Evolutionary conservation across 2,113 vertebrate genomes (phyloP).

Genomic region (Thomomys bottae): DNA sequence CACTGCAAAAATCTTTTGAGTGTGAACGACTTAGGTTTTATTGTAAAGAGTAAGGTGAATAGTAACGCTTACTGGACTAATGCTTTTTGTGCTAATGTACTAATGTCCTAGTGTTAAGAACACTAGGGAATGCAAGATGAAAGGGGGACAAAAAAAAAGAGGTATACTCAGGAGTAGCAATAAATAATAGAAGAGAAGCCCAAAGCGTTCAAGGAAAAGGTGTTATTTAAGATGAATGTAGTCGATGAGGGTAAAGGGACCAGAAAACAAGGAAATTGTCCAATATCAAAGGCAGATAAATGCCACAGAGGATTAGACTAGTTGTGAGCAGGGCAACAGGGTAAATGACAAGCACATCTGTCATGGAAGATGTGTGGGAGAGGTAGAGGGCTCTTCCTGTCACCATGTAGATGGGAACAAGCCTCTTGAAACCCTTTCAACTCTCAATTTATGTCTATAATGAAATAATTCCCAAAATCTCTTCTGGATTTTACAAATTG

Average conservation of each 20-base stretch:
- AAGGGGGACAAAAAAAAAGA: neutral
- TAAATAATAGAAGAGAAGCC: neutral
- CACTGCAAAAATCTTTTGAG: neutral
- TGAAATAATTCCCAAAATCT: neutral
- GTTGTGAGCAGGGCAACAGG: neutral
- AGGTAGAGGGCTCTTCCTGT: no score
- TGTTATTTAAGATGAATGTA: neutral
- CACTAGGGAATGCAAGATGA: neutral
- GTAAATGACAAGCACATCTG: neutral
- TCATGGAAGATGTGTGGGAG: neutral
- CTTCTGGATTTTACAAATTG: neutral
- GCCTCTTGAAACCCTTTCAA: neutral
- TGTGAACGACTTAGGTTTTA: neutral
- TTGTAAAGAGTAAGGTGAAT: neutral
- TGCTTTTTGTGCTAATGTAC: no score
- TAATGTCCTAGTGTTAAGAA: no score
- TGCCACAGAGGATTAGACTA: neutral
- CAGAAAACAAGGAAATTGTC: neutral
- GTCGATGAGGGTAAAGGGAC: rapidly evolving
- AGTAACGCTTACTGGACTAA: neutral
- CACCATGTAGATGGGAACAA: neutral
- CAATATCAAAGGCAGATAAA: neutral
- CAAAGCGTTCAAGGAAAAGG: neutral
- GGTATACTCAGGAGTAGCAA: neutral
- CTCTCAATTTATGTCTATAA: neutral